Evolutionary conservation across 2,888 invertebrate genomes (phyloP).

Genomic region (Mesorhabditis belari): DNA sequence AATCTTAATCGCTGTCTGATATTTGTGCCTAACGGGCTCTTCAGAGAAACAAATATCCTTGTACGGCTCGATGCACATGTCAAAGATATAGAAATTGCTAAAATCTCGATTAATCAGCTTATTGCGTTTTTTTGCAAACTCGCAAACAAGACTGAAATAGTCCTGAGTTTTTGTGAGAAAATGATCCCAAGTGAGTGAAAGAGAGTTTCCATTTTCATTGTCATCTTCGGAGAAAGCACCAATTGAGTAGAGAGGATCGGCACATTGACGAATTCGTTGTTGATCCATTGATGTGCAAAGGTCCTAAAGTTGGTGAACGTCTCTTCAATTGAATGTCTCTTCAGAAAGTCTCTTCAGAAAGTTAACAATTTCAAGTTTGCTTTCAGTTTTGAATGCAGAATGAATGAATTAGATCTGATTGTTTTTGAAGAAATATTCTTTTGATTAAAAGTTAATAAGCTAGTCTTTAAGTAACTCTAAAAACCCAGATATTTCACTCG

Average conservation of each 20-base stretch:
- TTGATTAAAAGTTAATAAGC: too few relatives aligned
- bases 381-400: too few relatives aligned
- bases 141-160: constrained; percentile 37
- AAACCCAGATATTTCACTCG: too few relatives aligned
- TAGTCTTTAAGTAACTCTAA: too few relatives aligned
- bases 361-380: too few relatives aligned
- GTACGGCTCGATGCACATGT: constrained; percentile 39
- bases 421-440: too few relatives aligned
- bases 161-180: constrained; percentile 29
- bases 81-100: constrained; percentile 39
- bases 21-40: constrained; percentile 24
- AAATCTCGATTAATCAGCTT: not conserved
- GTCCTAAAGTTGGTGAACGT: constrained; percentile 2
- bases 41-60: constrained; percentile 36
- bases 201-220: constrained; percentile 7
- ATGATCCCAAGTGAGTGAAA: constrained; percentile 29
- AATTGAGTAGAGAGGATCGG: constrained; percentile 32
- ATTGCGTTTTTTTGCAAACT: constrained; percentile 17
- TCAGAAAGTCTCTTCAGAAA: too few relatives aligned
- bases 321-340: constrained; percentile 3
- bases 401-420: too few relatives aligned
- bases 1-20: constrained; percentile 33
- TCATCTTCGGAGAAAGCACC: constrained; percentile 28
- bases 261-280: constrained; percentile 30
- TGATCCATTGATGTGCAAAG: constrained; percentile 4